Conservation (phyloP, 1,140 invertebrate genomes). For the Ylistrum balloti region DNA sequence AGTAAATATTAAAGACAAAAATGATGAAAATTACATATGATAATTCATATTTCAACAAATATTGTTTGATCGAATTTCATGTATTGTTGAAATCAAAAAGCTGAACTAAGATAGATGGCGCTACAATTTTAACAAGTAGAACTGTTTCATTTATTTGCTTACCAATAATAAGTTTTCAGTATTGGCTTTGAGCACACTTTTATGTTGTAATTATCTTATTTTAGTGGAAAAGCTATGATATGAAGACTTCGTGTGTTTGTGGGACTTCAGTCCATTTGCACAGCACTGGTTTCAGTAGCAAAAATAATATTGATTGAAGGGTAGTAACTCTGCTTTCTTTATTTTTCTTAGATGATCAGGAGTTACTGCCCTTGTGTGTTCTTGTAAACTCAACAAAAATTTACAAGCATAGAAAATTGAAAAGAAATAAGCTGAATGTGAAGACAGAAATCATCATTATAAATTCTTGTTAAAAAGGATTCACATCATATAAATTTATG, state of each 20-base stretch:
- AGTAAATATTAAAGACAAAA: too few relatives aligned
- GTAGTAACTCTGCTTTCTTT: slow-evolving; percentile 33
- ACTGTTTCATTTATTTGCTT: slow-evolving; percentile 10
- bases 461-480: too few relatives aligned
- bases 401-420: too few relatives aligned
- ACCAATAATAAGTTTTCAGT: background rate
- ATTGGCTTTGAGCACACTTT: slow-evolving; percentile 28
- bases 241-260: background rate
- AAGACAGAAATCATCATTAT: too few relatives aligned
- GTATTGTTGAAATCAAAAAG: background rate
- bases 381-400: background rate
- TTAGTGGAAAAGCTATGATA: background rate
- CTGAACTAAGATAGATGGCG: background rate
- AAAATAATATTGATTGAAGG: background rate
- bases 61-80: too few relatives aligned
- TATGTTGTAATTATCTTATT: slow-evolving; percentile 4
- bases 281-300: background rate
- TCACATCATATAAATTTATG: too few relatives aligned
- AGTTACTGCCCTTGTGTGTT: background rate
- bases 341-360: background rate
- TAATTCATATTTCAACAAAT: too few relatives aligned
- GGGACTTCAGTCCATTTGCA: background rate
- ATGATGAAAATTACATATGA: too few relatives aligned
- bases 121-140: background rate
- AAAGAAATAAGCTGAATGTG: background rate